Evolutionary conservation across 64 coral and sea anemone species (phyloP).

Genomic region (Anthopleura sola): DNA sequence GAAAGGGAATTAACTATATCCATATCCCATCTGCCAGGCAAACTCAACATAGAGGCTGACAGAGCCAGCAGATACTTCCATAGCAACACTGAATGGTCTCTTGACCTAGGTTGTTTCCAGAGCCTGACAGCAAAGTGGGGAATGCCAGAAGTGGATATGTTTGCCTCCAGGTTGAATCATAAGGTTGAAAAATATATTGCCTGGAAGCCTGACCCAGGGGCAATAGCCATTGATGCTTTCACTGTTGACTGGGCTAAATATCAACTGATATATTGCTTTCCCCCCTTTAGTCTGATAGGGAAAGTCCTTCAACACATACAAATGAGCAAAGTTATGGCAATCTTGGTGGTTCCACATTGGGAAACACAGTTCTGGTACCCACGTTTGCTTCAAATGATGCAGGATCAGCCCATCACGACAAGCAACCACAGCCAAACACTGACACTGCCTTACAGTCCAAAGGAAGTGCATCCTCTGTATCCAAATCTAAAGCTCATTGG

Average conservation of each 20-base stretch:
- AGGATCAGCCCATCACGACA: constrained; percentile 23
- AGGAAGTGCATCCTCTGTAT: constrained; percentile 42
- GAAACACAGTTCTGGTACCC: constrained; percentile 72
- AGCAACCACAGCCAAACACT: constrained; percentile 35
- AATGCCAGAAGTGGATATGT: constrained; percentile 35
- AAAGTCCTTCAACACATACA: constrained; percentile 41
- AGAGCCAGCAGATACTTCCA: background rate
- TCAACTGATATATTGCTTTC: constrained; percentile 55
- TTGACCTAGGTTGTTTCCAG: constrained; percentile 12
- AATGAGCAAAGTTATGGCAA: constrained; percentile 14
- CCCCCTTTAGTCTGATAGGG: constrained; percentile 52
- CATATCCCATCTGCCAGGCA: constrained; percentile 33
- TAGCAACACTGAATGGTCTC: constrained; percentile 41
- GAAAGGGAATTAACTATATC: constrained; percentile 9
- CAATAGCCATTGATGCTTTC: constrained; percentile 52
- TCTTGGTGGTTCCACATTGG: constrained; percentile 28
- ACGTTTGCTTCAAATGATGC: constrained; percentile 29
- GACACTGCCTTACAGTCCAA: constrained; percentile 35
- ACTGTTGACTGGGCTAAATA: constrained; percentile 38
- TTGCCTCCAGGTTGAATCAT: constrained; percentile 50
- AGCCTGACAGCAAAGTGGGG: constrained; percentile 13
- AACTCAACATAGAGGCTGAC: constrained; percentile 36
- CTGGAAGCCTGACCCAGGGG: constrained; percentile 48
- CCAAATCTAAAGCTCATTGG: constrained; percentile 53
- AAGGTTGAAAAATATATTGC: constrained; percentile 31